Evolutionary conservation across 2,888 invertebrate genomes (phyloP).

Genomic region (Tetranychus piercei): DNA sequence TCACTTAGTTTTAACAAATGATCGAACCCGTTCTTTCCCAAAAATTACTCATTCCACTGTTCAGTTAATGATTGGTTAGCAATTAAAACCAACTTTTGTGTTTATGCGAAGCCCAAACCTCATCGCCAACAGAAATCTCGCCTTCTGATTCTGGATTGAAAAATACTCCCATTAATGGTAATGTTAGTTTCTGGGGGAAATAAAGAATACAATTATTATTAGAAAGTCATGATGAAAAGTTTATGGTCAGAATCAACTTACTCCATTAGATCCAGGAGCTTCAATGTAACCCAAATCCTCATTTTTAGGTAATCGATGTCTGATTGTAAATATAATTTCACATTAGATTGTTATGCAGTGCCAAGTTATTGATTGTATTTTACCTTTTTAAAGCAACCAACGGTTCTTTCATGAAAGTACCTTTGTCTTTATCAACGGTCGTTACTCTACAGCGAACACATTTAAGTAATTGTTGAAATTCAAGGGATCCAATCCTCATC

Average conservation of each 20-base stretch:
- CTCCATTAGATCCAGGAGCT: background rate
- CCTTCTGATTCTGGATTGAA: background rate
- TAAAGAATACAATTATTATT: background rate
- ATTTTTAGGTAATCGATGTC: background rate
- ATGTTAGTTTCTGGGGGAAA: background rate
- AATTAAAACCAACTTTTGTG: background rate
- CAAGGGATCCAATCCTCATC: background rate
- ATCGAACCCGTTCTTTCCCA: too few relatives aligned
- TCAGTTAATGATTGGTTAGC: too few relatives aligned
- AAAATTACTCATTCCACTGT: too few relatives aligned
- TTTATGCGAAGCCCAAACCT: background rate
- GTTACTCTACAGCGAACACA: slow-evolving; percentile 3
- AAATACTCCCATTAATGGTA: background rate
- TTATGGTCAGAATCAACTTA: background rate
- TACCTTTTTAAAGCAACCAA: slow-evolving; percentile 1
- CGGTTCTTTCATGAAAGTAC: background rate
- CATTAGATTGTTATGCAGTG: background rate
- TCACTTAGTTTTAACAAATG: too few relatives aligned
- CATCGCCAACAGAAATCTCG: background rate
- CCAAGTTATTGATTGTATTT: background rate
- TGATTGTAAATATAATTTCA: background rate
- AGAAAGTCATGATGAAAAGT: background rate
- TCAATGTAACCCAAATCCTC: background rate
- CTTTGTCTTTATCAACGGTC: background rate
- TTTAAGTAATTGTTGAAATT: background rate